Evolutionary conservation across 1,140 invertebrate genomes (phyloP).

Genomic region (Drepana arcuata): DNA sequence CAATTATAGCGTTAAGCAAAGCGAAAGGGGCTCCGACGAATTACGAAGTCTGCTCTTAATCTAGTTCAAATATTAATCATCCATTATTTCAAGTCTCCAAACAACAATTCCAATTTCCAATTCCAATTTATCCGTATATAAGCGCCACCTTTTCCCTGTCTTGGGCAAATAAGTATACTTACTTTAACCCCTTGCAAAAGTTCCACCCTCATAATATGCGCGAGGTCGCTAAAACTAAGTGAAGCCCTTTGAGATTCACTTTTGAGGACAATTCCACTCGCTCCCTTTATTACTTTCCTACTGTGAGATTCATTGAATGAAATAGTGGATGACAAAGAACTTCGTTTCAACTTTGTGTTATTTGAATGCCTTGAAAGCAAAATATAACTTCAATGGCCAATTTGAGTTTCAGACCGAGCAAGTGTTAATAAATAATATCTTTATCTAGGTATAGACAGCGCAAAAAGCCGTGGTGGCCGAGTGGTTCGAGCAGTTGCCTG

Average conservation of each 20-base stretch:
- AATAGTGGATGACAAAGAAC: conserved; percentile 14
- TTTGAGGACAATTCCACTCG: conserved; percentile 35
- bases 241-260: conserved; percentile 55
- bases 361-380: too few species aligned
- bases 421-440: too few species aligned
- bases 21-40: background rate
- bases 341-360: conserved; percentile 18
- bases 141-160: conserved; percentile 63
- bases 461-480: too few species aligned
- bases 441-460: too few species aligned
- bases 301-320: conserved; percentile 26
- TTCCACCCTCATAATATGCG: conserved; percentile 49
- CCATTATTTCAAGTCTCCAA: background rate
- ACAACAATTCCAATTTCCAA: conserved; percentile 18
- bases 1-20: too few species aligned
- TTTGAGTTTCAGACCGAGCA: too few species aligned
- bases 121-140: conserved; percentile 57
- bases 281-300: conserved; percentile 43
- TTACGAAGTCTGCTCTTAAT: background rate
- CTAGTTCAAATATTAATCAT: background rate
- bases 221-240: conserved; percentile 32
- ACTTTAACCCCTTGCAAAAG: conserved; percentile 55
- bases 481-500: too few species aligned
- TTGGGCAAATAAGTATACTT: conserved; percentile 46
- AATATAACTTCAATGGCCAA: too few species aligned